Conservation (phyloP, 2,113 vertebrate species). For the Coreoperca whiteheadi region DNA sequence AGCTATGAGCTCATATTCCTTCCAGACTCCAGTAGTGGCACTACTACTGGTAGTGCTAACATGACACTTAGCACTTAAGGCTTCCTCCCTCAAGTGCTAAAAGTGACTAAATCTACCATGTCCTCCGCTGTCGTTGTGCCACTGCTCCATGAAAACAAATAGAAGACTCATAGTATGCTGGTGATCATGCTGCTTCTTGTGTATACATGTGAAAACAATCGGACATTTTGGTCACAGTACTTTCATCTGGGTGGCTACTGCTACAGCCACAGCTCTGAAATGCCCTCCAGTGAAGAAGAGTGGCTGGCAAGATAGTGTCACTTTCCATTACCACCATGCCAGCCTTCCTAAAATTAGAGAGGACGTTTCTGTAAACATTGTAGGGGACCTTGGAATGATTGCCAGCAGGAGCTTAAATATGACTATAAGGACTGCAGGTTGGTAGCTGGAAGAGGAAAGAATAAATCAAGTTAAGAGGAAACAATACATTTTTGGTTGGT, state of each 20-base stretch:
- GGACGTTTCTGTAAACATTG: slow-evolving; percentile 72
- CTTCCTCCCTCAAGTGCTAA: slow-evolving; percentile 25
- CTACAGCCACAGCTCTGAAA: slow-evolving; percentile 60
- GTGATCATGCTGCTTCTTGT: slow-evolving; percentile 6
- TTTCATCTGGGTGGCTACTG: slow-evolving; percentile 52
- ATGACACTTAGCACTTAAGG: not conserved
- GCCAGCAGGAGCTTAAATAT: slow-evolving; percentile 53
- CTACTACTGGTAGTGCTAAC: slow-evolving; percentile 35
- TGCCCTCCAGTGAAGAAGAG: slow-evolving; percentile 65
- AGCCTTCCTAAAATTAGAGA: slow-evolving; percentile 69
- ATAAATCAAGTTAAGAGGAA: slow-evolving; percentile 35
- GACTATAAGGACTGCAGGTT: slow-evolving; percentile 34
- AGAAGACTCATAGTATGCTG: not conserved
- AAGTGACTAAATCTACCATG: slow-evolving; percentile 22
- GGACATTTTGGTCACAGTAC: slow-evolving; percentile 43
- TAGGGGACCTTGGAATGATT: slow-evolving; percentile 64
- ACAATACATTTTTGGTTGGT: slow-evolving; percentile 10
- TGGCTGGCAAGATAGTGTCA: slow-evolving; percentile 77
- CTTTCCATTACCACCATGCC: slow-evolving; percentile 75
- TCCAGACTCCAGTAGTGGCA: not conserved
- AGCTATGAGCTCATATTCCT: slow-evolving; percentile 33
- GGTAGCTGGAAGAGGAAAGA: slow-evolving; percentile 13
- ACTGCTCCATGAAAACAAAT: slow-evolving; percentile 14
- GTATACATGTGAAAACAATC: slow-evolving; percentile 58
- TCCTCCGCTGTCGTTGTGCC: not conserved